Evolutionary conservation across 2,113 vertebrate species (phyloP).

Genomic region (Phaethornis superciliosus): DNA sequence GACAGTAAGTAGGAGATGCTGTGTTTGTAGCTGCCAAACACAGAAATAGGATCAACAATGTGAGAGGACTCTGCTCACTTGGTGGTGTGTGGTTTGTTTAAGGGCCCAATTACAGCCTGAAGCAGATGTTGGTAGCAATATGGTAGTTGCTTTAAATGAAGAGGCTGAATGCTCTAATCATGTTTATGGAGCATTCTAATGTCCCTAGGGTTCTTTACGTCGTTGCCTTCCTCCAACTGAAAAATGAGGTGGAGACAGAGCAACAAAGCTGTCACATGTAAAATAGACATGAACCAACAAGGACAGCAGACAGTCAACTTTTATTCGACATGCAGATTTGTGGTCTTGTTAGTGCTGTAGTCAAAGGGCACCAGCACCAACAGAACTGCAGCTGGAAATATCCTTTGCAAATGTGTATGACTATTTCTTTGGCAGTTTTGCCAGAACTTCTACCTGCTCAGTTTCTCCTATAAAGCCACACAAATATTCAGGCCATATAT

Average conservation of each 20-base stretch:
- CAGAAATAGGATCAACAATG: not conserved
- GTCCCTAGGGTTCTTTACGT: slow-evolving; percentile 18
- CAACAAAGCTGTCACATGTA: not conserved
- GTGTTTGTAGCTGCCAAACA: not conserved
- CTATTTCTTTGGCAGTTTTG: not conserved
- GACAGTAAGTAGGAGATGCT: not conserved
- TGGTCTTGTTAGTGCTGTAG: not conserved
- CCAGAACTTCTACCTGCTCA: not conserved
- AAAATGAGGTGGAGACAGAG: not conserved
- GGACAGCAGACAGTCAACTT: not conserved
- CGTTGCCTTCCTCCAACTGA: slow-evolving; percentile 10
- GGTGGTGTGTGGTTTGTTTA: slow-evolving; percentile 2
- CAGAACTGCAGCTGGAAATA: not conserved
- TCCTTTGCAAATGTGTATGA: not conserved
- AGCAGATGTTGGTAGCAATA: slow-evolving; percentile 45
- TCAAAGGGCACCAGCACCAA: not conserved
- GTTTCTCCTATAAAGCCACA: not conserved
- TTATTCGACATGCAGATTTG: not conserved
- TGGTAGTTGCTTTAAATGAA: slow-evolving; percentile 40
- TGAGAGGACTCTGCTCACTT: not conserved
- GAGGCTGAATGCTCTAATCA: slow-evolving; percentile 42
- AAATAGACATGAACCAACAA: not conserved
- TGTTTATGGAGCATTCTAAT: slow-evolving; percentile 33
- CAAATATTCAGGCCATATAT: not conserved
- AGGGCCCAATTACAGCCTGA: not conserved